Base-by-base conservation (phyloP, 2,888 invertebrate species). In the Patella pellucida region DNA sequence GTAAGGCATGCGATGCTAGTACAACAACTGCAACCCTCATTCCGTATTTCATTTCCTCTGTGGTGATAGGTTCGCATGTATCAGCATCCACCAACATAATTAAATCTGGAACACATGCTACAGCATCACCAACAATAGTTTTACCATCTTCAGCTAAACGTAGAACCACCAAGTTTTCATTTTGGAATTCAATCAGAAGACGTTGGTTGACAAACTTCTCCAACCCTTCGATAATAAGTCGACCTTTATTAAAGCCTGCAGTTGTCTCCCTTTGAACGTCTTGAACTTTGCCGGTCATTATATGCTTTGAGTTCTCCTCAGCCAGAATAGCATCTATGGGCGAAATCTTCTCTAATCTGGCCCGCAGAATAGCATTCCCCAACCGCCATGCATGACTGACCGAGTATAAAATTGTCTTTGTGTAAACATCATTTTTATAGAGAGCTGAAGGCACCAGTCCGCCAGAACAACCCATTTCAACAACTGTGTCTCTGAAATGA, bases 1-100 rank as follows among this genome's bases (percentile, higher is more conserved):
- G 81, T 50, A 82, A 71, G 1, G 82, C 81, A 15, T 82, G 79
- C 3, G 81, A 82, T 0, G 88, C 84, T 23, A 89, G 70, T 9
- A 82, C 84, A 5, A 89, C 77, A 0, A 89, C 86, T 0, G 86
- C 81, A 1, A 89, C 87, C 5, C 89, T 81, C 54, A 86, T 79
- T 3, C 89, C 89, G 73, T 86, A 89, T 50, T 85, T 82, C 7
- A 89, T 77, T 72, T 85, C 86, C 54, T 89, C 89, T 7, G 87
- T 87, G 1, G 84, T 75, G 19, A 89, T 81, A 1, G 89, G 88
- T 73, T 88, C 86, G 4, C 86, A 89, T 2, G 85, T 85, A 52
- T 89, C 89, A 0, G 82, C 71, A 67, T 88, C 88, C 56, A 89
- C 79, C 12, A 88, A 68, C 9, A 83, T 78, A n/a, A 89, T 87